Conservation (phyloP, 2,888 invertebrate genomes). For the Leucophenga maculata region DNA sequence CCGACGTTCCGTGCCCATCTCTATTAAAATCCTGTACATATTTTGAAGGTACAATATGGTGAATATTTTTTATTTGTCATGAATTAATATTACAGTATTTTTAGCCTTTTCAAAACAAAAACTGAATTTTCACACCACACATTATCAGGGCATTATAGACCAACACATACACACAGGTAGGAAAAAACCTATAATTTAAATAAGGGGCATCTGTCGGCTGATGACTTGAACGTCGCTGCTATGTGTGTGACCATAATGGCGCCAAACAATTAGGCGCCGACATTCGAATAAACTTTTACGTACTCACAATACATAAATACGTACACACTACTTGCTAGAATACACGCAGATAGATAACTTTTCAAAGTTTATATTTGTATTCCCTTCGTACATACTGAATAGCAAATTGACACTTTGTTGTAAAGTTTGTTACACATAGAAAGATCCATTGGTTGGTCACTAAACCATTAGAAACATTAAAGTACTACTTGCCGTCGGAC, state of each 20-base stretch:
- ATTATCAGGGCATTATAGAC: too few species aligned
- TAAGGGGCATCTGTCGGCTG: constrained; percentile 1
- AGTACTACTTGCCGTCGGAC: too few species aligned
- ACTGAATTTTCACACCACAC: neutral
- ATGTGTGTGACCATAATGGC: constrained; percentile 37
- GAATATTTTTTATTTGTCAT: too few species aligned
- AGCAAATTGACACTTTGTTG: too few species aligned
- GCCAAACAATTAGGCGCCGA: constrained; percentile 49
- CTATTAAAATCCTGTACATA: too few species aligned
- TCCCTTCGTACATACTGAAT: neutral
- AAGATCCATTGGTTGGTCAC: too few species aligned
- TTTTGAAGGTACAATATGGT: too few species aligned
- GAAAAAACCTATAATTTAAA: neutral
- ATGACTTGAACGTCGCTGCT: neutral
- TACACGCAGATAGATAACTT: neutral
- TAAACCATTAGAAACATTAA: too few species aligned
- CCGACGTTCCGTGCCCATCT: too few species aligned
- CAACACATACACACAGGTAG: neutral
- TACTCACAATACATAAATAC: neutral
- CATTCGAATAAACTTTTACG: constrained; percentile 29
- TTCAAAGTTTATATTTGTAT: neutral
- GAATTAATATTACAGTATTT: too few species aligned
- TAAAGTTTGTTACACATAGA: too few species aligned
- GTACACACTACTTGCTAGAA: neutral
- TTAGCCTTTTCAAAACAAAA: too few species aligned